Percentiles rank a stretch among this genome's conserved stretches.
Evolutionary conservation across 2,797 vertebrate species (phyloP).

Genomic region (Sparus aurata): DNA sequence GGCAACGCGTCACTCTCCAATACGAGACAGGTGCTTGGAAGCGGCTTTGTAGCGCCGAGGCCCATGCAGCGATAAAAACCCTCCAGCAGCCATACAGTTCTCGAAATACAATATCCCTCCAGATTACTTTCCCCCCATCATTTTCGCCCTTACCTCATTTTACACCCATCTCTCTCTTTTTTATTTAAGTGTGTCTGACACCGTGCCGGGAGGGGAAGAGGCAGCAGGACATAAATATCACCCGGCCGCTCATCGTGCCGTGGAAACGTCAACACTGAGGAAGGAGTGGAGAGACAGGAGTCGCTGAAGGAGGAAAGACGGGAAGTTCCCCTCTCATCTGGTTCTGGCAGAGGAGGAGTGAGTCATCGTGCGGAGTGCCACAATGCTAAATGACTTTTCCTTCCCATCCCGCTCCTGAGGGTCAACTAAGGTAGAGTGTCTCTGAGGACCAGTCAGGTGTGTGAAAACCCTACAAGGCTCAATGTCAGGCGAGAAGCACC

Average conservation of each 20-base stretch:
- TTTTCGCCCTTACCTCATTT: slow-evolving; percentile 54
- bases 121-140: slow-evolving; percentile 53
- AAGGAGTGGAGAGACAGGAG: slow-evolving; percentile 57
- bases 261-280: slow-evolving; percentile 71
- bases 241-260: slow-evolving; percentile 40
- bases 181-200: slow-evolving; percentile 60
- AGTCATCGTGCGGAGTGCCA: slow-evolving; percentile 72
- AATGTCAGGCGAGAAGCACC: slow-evolving; percentile 38
- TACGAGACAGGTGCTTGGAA: slow-evolving; percentile 72
- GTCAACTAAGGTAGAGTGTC: slow-evolving; percentile 68
- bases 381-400: slow-evolving; percentile 77
- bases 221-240: slow-evolving; percentile 67
- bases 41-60: slow-evolving; percentile 31
- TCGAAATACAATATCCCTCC: slow-evolving; percentile 60
- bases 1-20: slow-evolving; percentile 58
- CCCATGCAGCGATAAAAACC: slow-evolving; percentile 53
- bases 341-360: slow-evolving; percentile 62
- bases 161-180: slow-evolving; percentile 45
- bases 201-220: slow-evolving; percentile 48
- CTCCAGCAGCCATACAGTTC: slow-evolving; percentile 39
- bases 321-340: slow-evolving; percentile 76
- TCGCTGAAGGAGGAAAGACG: slow-evolving; percentile 55
- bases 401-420: slow-evolving; percentile 56
- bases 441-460: slow-evolving; percentile 66
- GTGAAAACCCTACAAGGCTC: slow-evolving; percentile 43